These are phyloP conservation scores for Bovichtus variegatus DNA, from an alignment of 2,797 vertebrate genomes.

Conservation along the genomic window DNA sequence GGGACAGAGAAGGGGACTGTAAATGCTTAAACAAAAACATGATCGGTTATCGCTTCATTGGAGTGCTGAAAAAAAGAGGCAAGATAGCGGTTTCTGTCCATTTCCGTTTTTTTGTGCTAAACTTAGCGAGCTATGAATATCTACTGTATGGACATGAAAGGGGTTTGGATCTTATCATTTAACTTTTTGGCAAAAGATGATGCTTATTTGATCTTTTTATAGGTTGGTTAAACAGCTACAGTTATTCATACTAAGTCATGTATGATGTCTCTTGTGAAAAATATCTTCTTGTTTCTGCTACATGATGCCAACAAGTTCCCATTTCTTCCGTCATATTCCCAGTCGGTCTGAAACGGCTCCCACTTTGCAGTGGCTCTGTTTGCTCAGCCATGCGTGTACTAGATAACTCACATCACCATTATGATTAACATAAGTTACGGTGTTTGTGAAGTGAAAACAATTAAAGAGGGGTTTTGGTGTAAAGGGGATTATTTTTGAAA, in stretches of 20 bases:
- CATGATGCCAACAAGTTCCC: not conserved
- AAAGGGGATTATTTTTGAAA: conserved; percentile 47
- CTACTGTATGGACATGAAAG: not conserved
- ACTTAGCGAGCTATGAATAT: not conserved
- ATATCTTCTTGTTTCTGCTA: not conserved
- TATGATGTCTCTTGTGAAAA: not conserved
- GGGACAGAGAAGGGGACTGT: too few species aligned
- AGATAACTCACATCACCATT: conserved; percentile 53
- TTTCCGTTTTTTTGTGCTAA: not conserved
- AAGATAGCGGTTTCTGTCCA: not conserved
- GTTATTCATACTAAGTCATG: not conserved
- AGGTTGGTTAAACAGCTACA: not conserved
- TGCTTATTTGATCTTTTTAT: not conserved
- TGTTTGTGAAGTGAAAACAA: conserved; percentile 59
- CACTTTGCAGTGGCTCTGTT: conserved; percentile 29
- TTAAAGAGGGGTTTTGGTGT: conserved; percentile 39
- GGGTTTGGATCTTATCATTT: not conserved
- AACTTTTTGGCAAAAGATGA: not conserved
- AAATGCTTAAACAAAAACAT: too few species aligned
- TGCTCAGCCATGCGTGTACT: conserved; percentile 32
- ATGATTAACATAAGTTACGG: conserved; percentile 53
- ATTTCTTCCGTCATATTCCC: not conserved
- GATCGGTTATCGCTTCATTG: too few species aligned
- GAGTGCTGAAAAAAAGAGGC: too few species aligned
- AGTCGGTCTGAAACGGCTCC: conserved; percentile 7